Evolutionary conservation across 30 jellyfish, hydroid and myxozoan species (phyloP).

Genomic region (Morbakka virulenta): DNA sequence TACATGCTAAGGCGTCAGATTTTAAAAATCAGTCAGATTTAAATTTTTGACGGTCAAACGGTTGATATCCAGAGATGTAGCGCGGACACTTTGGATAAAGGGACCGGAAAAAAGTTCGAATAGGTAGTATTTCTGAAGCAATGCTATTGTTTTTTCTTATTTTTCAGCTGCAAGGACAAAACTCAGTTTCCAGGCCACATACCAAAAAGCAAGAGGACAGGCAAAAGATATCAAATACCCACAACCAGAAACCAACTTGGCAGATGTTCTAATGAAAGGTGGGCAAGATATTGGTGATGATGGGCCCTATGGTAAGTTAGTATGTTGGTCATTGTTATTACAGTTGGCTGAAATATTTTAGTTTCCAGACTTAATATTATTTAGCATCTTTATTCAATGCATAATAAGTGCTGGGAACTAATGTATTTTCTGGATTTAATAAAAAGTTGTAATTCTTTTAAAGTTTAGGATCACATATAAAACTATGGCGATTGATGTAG

Average conservation of each 20-base stretch:
- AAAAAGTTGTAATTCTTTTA: too few relatives aligned
- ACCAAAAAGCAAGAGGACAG: constrained; percentile 91
- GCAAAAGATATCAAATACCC: constrained; percentile 75
- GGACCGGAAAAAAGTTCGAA: background rate
- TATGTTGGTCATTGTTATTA: too few relatives aligned
- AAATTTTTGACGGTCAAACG: too few relatives aligned
- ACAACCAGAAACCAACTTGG: constrained; percentile 79
- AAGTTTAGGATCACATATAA: too few relatives aligned
- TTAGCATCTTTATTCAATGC: background rate
- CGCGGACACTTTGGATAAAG: too few relatives aligned
- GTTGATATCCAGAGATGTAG: too few relatives aligned
- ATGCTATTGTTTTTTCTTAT: background rate
- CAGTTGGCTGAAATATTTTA: background rate
- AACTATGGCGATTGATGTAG: too few relatives aligned
- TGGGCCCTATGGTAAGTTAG: constrained; percentile 74
- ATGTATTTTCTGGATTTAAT: too few relatives aligned
- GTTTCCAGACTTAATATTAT: background rate
- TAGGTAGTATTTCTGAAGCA: background rate
- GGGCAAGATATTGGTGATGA: constrained; percentile 72
- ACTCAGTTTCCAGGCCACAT: constrained; percentile 79
- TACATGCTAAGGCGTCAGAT: too few relatives aligned
- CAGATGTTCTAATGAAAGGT: constrained; percentile 72
- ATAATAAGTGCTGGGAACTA: background rate
- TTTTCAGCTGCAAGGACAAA: constrained; percentile 88
- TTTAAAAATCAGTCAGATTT: too few relatives aligned